Percentiles rank a stretch among this genome's conserved stretches.
These are phyloP conservation scores for Mastacembelus armatus DNA, from an alignment of 2,797 vertebrate species.

Conservation along the genomic window DNA sequence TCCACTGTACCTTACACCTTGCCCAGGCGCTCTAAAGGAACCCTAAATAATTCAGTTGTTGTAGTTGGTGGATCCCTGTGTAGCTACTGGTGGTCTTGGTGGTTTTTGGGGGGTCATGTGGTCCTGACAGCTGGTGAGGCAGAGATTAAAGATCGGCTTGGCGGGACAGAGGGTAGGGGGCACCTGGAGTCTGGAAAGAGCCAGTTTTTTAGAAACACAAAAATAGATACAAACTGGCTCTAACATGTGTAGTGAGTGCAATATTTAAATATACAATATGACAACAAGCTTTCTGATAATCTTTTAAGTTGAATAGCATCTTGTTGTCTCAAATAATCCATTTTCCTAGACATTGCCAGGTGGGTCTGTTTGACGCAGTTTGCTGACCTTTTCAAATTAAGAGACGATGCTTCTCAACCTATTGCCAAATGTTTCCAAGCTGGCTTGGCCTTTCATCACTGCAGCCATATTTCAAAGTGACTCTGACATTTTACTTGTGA, in stretches of 20 bases:
- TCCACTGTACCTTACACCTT: too few relatives aligned
- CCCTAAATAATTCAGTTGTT: constrained; percentile 72
- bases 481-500: constrained; percentile 53
- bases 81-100: constrained; percentile 53
- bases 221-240: neutral
- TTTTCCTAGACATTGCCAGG: constrained; percentile 32
- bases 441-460: constrained; percentile 35
- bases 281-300: neutral
- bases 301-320: constrained; percentile 14
- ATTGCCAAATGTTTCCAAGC: constrained; percentile 40
- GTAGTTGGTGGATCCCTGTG: constrained; percentile 44
- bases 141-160: constrained; percentile 75
- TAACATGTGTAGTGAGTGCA: neutral
- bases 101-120: constrained; percentile 68
- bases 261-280: neutral
- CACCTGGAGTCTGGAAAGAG: constrained; percentile 64
- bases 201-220: constrained; percentile 46
- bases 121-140: constrained; percentile 81
- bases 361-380: constrained; percentile 19
- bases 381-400: constrained; percentile 58
- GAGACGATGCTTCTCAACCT: constrained; percentile 41
- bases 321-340: neutral
- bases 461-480: constrained; percentile 45
- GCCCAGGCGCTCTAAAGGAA: neutral
- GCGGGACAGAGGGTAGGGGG: constrained; percentile 59